These are phyloP conservation scores for Ammodytes marinus DNA, from an alignment of 2,113 vertebrate species.

Conservation along the genomic window DNA sequence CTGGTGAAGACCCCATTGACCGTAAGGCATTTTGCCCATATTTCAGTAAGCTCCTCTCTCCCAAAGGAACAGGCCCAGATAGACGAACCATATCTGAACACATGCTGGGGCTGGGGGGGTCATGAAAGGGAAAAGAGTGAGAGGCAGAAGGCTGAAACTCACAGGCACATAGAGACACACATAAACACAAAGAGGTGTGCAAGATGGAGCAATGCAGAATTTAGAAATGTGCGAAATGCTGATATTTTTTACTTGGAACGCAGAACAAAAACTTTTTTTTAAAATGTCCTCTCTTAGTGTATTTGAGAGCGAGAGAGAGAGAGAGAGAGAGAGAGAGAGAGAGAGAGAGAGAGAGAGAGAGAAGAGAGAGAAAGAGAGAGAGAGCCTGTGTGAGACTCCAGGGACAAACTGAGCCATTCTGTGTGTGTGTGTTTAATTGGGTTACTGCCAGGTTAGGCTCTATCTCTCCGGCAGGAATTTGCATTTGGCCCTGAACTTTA, in stretches of 20 bases:
- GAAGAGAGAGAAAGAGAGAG: background rate
- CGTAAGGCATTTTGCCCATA: slow-evolving; percentile 65
- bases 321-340: background rate
- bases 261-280: slow-evolving; percentile 8
- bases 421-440: slow-evolving; percentile 65
- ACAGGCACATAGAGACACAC: slow-evolving; percentile 21
- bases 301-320: background rate
- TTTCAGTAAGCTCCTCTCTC: slow-evolving; percentile 62
- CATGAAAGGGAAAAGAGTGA: slow-evolving; percentile 7
- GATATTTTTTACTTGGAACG: background rate
- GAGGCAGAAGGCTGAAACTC: background rate
- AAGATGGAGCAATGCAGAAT: background rate
- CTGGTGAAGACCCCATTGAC: slow-evolving; percentile 58
- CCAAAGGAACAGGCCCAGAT: slow-evolving; percentile 53
- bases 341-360: too few species aligned
- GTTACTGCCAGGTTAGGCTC: slow-evolving; percentile 69
- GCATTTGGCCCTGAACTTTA: slow-evolving; percentile 80
- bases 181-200: slow-evolving; percentile 6
- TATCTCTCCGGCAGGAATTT: slow-evolving; percentile 73
- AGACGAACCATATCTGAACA: slow-evolving; percentile 63
- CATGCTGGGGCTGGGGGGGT: slow-evolving; percentile 53
- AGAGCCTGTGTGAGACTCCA: slow-evolving; percentile 11
- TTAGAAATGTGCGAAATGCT: background rate
- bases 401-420: slow-evolving; percentile 46
- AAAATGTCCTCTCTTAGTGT: background rate